Evolutionary conservation across 1,140 invertebrate genomes (phyloP).

Genomic region (Habropoda laboriosa): DNA sequence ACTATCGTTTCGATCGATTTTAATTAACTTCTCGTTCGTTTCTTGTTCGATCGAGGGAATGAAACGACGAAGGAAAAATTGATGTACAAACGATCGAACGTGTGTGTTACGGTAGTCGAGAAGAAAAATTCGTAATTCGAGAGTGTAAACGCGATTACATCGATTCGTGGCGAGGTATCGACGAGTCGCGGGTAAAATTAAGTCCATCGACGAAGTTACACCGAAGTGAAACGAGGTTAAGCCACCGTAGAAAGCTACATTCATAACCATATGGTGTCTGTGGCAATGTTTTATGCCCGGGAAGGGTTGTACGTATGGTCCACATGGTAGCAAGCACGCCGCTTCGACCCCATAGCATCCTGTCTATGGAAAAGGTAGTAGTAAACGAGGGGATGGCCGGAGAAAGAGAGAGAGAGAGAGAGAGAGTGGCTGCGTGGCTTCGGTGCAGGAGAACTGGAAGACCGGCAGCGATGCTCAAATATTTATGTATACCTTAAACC

Average conservation of each 20-base stretch:
- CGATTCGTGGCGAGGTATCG: background rate
- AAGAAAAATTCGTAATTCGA: no score
- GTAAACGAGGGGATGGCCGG: conserved; percentile 55
- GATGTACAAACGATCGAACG: no score
- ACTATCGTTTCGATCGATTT: background rate
- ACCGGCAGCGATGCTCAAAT: conserved; percentile 38
- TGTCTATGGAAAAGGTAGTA: conserved; percentile 58
- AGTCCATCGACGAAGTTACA: background rate
- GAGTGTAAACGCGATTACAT: background rate
- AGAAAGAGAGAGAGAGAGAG: conserved; percentile 22
- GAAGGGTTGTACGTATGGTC: conserved; percentile 61
- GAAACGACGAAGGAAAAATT: no score
- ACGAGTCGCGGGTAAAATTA: background rate
- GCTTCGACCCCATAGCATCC: conserved; percentile 54
- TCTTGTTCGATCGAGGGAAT: background rate
- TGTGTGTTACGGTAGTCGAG: no score
- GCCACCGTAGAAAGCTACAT: conserved; percentile 49
- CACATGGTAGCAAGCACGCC: conserved; percentile 47
- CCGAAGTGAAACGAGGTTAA: conserved; percentile 61
- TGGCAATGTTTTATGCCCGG: conserved; percentile 59
- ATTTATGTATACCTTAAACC: background rate
- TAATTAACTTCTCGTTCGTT: background rate
- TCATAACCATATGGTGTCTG: conserved; percentile 66
- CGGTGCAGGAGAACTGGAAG: background rate
- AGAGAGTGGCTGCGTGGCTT: conserved; percentile 19